Evolutionary conservation across 2,113 vertebrate species (phyloP).

Genomic region (Paramormyrops kingsleyae): DNA sequence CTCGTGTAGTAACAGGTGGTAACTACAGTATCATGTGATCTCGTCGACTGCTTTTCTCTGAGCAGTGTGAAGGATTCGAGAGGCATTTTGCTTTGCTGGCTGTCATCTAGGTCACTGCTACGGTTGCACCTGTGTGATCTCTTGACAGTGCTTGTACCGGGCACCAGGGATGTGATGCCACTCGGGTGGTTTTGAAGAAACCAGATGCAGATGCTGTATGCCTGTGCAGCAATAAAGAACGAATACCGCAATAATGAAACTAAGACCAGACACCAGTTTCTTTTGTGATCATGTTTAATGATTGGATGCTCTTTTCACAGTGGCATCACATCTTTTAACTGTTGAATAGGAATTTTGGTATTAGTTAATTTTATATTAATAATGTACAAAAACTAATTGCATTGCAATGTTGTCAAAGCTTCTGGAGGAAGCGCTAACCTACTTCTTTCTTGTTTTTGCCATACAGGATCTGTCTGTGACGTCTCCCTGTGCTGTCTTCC

Average conservation of each 20-base stretch:
- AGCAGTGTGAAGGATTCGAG: neutral
- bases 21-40: neutral
- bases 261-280: neutral
- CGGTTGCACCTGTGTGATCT: constrained; percentile 6
- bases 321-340: neutral
- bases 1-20: constrained; percentile 10
- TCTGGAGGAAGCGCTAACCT: neutral
- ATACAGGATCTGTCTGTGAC: constrained; percentile 32
- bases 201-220: neutral
- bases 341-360: neutral
- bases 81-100: neutral
- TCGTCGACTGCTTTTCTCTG: neutral
- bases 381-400: neutral
- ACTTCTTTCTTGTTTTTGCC: constrained; percentile 25
- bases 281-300: neutral
- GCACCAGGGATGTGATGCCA: neutral
- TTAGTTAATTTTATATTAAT: neutral
- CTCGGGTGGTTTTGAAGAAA: neutral
- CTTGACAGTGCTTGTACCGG: neutral
- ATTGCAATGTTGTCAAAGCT: neutral
- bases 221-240: neutral
- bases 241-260: neutral
- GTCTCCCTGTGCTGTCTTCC: neutral
- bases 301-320: neutral
- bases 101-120: neutral